Evolutionary conservation across 2,113 vertebrate genomes (phyloP), one percentile per base, ranked within the genome.

Genomic region (Festucalex cinctus): DNA sequence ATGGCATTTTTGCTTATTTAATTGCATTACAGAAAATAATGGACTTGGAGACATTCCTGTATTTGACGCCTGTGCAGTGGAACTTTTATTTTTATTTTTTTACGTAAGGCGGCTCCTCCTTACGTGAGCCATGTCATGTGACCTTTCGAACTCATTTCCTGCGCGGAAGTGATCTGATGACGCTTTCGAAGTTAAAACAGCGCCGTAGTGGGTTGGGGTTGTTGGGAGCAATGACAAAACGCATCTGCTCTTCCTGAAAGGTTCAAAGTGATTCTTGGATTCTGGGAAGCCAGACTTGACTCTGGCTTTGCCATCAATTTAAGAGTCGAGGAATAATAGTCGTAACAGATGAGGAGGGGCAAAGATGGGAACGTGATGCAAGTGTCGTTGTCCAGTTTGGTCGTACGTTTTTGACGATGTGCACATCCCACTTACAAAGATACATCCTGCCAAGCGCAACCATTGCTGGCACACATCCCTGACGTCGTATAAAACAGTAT

Each of bases 221-320:
- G 46, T 48, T 19, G 8, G 46, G 46, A 24, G 59, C 59, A 13
- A 24, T 22, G 14, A 41, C 35, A 71, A 69, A 68, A 77, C 69
- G 78, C 86, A 85, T 85, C 65, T 83, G 85, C 70, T 84, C 76
- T 75, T 81, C 62, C 71, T 83, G 70, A 70, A 82, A 81, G 75
- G 28, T 68, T 74, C 56, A 72, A 71, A 71, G 70, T 17, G 77
- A 46, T 26, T 54, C 51, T 56, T 32, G 49, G 65, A 26, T 80
- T 68, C 20, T 78, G 69, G 67, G 62, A 70, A 70, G 69, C 60
- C 28, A 5, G 64, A 64, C 65, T 36, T 10, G 44, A 75, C 24
- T 65, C 53, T 36, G 16, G 17, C 43, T 71, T 84, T 86, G 82
- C 51, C 68, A 80, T 86, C 73, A 86, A 28, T 56, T 20, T 41